Conservation (phyloP, 2,888 invertebrate genomes). For the Heliconius sara region DNA sequence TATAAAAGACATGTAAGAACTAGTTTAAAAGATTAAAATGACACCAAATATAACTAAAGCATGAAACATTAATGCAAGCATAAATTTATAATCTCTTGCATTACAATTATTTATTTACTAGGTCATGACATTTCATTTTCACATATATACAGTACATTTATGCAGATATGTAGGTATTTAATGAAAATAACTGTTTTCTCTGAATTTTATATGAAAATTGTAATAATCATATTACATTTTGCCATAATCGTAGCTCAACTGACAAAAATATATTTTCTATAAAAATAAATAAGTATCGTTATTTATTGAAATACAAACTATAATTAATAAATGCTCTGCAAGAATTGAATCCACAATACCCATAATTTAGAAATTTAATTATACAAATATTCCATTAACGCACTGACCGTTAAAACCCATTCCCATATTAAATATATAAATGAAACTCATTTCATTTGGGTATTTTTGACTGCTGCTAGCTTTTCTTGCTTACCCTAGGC, state of each 20-base stretch:
- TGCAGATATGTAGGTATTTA: not conserved
- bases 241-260: too few species aligned
- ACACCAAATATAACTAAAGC: too few species aligned
- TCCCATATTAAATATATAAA: not conserved
- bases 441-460: not conserved
- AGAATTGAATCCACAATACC: not conserved
- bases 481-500: too few species aligned
- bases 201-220: too few species aligned
- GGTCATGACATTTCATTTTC: not conserved
- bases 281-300: too few species aligned
- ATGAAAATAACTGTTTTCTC: too few species aligned
- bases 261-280: too few species aligned
- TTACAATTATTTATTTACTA: not conserved
- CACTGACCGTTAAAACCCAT: conserved; percentile 1
- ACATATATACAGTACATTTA: not conserved
- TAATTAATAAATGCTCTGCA: not conserved
- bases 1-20: too few species aligned
- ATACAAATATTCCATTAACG: not conserved
- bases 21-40: too few species aligned
- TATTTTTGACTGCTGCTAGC: too few species aligned
- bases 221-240: too few species aligned
- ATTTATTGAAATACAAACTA: not conserved
- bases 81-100: not conserved
- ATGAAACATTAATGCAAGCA: not conserved
- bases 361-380: not conserved